Evolutionary conservation across 2,113 vertebrate species (phyloP).

Genomic region (Platichthys stellatus): DNA sequence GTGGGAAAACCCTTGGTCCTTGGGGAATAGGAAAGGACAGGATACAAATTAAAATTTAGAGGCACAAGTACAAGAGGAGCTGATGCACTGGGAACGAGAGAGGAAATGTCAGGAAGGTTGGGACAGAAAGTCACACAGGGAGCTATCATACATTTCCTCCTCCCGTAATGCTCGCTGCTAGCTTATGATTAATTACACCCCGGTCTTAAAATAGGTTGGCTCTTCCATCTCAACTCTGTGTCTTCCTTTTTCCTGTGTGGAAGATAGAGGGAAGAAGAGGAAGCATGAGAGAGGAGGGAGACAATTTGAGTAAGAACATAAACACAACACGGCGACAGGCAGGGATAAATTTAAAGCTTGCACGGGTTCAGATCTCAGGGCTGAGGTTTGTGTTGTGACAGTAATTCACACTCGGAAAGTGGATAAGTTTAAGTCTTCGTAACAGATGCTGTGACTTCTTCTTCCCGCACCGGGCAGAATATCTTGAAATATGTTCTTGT

Average conservation of each 20-base stretch:
- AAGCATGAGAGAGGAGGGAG: not conserved
- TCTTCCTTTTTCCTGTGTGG: constrained; percentile 39
- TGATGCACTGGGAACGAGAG: constrained; percentile 11
- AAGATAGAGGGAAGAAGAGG: constrained; percentile 7
- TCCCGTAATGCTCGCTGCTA: constrained; percentile 65
- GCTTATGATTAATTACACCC: constrained; percentile 78
- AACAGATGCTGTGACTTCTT: constrained; percentile 13
- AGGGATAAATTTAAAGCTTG: constrained; percentile 1
- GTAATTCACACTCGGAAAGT: not conserved
- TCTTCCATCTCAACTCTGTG: constrained; percentile 35
- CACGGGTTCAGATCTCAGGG: constrained; percentile 23
- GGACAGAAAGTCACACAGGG: constrained; percentile 65
- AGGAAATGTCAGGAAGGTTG: constrained; percentile 46
- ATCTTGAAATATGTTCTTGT: constrained; percentile 22
- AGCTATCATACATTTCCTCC: constrained; percentile 61
- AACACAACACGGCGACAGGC: not conserved
- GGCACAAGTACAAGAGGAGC: constrained; percentile 8
- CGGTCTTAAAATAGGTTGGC: constrained; percentile 74
- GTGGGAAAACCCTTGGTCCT: not conserved
- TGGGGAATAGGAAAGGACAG: constrained; percentile 1
- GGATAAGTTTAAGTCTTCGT: constrained; percentile 9
- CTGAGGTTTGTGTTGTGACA: constrained; percentile 29
- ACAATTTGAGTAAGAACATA: not conserved
- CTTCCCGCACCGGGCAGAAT: not conserved
- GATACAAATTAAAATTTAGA: constrained; percentile 48